Evolutionary conservation across 2,888 invertebrate genomes (phyloP), one percentile per base, ranked within the genome.

Genomic region (Sabellastarte sp.): DNA sequence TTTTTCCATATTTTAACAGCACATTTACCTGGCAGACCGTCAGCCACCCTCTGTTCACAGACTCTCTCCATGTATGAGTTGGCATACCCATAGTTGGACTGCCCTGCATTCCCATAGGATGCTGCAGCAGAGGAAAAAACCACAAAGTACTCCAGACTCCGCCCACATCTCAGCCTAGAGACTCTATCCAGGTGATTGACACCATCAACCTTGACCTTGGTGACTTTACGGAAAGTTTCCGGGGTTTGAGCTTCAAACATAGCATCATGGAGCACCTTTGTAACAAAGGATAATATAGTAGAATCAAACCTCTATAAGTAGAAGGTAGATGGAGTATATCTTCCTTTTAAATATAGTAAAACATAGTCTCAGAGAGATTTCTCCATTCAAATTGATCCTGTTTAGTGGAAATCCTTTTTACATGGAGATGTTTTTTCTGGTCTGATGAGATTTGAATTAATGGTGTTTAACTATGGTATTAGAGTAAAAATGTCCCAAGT

Each of bases 191-290:
- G 26, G 53, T 53, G 53, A 5, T n/a, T 15, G 4, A 26, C 24
- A 5, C 90, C 91, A 15, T 86, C 71, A 4, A 93, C 88, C 86
- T 96, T 97, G 0, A 95, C 93, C 73, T 87, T 86, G 69, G 89
- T 89, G 2, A 93, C 93, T 74, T 89, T 88, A 66, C 77, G 74
- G 85, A 91, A 95, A 82, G 92, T 90, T 55, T 88, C 88, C 65
- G 89, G 89, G 0, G 89, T 88, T 84, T 91, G 91, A 83, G 93
- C 91, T 83, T 93, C 92, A 74, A 95, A 87, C 77, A 92, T 87
- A 15, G 90, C 91, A 82, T 95, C 95, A 24, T 90, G 87, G 64
- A 95, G 86, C 64, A 53, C 53, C 53, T 53, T 20, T 10, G 10
- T 41, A 41, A n/a, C n/a, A n/a, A n/a, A n/a, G n/a, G n/a, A n/a